These are phyloP conservation scores for Phylloscopus trochilus DNA, from an alignment of 2,113 vertebrate genomes.

Conservation along the genomic window DNA sequence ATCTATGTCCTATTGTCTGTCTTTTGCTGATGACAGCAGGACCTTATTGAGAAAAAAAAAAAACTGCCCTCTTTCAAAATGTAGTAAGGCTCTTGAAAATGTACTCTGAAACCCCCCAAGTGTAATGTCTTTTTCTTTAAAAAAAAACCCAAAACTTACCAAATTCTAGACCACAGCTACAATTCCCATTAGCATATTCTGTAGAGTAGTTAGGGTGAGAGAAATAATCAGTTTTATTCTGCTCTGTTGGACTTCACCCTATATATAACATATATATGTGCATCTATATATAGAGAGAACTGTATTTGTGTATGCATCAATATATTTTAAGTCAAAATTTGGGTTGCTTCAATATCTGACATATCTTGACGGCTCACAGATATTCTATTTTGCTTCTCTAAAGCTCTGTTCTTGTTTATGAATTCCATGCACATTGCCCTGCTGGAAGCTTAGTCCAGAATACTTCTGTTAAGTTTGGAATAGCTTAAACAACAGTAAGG, in stretches of 20 bases:
- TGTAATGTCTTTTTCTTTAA: background rate
- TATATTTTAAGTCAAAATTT: background rate
- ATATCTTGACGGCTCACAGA: background rate
- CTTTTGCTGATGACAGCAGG: background rate
- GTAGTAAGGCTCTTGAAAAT: background rate
- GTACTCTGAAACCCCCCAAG: background rate
- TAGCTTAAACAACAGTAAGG: background rate
- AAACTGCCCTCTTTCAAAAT: background rate
- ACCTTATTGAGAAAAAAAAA: background rate
- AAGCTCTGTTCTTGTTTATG: background rate
- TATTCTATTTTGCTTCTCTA: background rate
- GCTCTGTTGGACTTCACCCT: background rate
- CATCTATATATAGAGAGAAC: accelerated
- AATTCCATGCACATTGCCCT: background rate
- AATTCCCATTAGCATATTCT: background rate
- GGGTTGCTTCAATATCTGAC: background rate
- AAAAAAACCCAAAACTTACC: background rate
- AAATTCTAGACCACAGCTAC: background rate
- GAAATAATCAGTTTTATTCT: background rate
- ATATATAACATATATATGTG: background rate
- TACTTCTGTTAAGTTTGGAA: background rate
- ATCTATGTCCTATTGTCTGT: background rate
- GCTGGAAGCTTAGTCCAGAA: background rate
- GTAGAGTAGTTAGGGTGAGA: background rate
- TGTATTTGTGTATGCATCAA: background rate